Conservation (phyloP, 2,797 vertebrate species). For the Synanceia verrucosa region DNA sequence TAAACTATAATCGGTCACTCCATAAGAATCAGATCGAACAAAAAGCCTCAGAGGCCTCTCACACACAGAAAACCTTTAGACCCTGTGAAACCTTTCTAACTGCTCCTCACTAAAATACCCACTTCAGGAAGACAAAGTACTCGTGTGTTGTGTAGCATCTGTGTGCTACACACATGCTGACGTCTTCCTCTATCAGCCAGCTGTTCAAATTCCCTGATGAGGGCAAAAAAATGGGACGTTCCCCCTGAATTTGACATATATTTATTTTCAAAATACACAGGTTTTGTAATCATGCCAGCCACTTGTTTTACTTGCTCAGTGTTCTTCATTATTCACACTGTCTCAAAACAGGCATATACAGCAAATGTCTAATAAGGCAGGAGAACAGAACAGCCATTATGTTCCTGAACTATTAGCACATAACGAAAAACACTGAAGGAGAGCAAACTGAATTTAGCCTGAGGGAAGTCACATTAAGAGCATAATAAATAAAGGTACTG, state of each 20-base stretch:
- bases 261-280: conserved; percentile 36
- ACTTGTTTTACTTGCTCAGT: conserved; percentile 15
- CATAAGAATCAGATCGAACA: too few relatives aligned
- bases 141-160: conserved; percentile 56
- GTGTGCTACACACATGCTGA: conserved; percentile 29
- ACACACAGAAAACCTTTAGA: conserved; percentile 59
- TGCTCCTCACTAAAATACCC: conserved; percentile 42
- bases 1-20: too few relatives aligned
- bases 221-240: conserved; percentile 43
- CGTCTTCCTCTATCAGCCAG: conserved; percentile 47
- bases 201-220: conserved; percentile 55
- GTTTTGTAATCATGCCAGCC: conserved; percentile 33
- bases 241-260: conserved; percentile 37
- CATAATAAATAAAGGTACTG: not conserved
- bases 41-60: conserved; percentile 44
- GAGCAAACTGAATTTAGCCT: conserved; percentile 2
- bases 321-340: conserved; percentile 22
- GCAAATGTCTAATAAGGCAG: not conserved
- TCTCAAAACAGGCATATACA: conserved; percentile 4
- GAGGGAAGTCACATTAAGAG: not conserved
- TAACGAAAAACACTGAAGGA: not conserved
- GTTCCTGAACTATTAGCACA: not conserved
- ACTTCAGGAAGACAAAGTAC: conserved; percentile 59
- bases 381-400: conserved; percentile 16
- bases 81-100: conserved; percentile 36